phyloP scores from a whole-genome alignment of 1,140 invertebrate genomes.

The Trichonephila inaurata region DNA sequence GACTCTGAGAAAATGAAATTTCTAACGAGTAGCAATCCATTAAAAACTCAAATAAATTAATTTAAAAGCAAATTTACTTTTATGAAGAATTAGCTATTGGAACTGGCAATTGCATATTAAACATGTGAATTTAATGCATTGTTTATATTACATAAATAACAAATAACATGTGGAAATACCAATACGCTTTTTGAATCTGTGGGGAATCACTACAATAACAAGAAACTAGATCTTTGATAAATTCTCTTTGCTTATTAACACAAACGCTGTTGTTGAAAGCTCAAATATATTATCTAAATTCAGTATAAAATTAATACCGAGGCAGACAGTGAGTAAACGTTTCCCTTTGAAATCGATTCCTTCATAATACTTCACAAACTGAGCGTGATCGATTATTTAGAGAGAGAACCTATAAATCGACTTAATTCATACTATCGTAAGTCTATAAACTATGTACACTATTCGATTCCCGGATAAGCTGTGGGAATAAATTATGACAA shows the following conservation, averaged over 20 bases:
- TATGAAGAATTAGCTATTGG: no score
- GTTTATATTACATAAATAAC: not conserved
- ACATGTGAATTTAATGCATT: no score
- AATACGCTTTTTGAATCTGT: no score
- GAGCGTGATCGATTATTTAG: conserved; percentile 22
- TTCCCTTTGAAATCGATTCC: conserved; percentile 21
- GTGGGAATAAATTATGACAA: conserved; percentile 42
- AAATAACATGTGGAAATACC: no score
- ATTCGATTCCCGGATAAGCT: not conserved
- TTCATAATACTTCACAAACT: not conserved
- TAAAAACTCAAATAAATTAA: no score
- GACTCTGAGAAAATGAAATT: no score
- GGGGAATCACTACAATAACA: no score
- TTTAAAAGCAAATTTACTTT: no score
- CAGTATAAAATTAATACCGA: conserved; percentile 13
- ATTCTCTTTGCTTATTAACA: not conserved
- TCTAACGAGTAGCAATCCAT: no score
- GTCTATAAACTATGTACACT: conserved; percentile 15
- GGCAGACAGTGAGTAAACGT: not conserved
- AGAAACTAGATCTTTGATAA: not conserved
- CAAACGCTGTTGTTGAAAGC: not conserved
- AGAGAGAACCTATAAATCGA: not conserved
- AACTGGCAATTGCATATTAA: no score
- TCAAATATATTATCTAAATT: not conserved
- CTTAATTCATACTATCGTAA: conserved; percentile 26